A percentile compares a stretch with the other conserved stretches of the same genome.
phyloP scores from a whole-genome alignment of 2,797 vertebrate genomes.

The Gadopsis marmoratus region DNA sequence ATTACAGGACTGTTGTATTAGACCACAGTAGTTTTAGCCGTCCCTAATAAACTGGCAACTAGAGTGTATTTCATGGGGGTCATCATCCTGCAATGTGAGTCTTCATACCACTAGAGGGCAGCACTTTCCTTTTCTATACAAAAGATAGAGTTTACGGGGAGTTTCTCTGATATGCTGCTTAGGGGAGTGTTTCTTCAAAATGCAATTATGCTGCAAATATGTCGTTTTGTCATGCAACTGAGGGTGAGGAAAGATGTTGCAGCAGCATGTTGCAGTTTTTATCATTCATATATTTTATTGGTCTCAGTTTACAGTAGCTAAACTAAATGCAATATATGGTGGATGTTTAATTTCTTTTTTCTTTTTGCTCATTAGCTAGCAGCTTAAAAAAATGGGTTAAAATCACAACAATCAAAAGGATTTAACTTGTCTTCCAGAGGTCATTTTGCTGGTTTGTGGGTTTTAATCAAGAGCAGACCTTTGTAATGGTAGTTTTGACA shows the following conservation, averaged over 20 bases:
- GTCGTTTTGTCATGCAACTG: slow-evolving; percentile 16
- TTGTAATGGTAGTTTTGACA: slow-evolving; percentile 9
- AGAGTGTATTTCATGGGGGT: background rate
- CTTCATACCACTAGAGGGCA: slow-evolving; percentile 67
- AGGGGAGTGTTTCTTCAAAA: background rate
- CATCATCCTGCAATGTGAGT: background rate
- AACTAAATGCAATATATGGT: slow-evolving; percentile 3
- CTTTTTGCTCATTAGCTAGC: background rate
- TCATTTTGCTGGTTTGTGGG: slow-evolving; percentile 9
- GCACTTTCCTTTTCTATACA: slow-evolving; percentile 28
- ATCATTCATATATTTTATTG: background rate
- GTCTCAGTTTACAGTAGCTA: background rate
- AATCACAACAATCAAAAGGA: slow-evolving; percentile 9
- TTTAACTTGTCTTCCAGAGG: background rate
- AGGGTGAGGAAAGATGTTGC: background rate
- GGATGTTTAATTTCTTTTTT: slow-evolving; percentile 4
- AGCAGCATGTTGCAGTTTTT: background rate
- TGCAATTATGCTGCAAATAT: slow-evolving; percentile 5
- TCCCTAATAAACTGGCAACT: background rate
- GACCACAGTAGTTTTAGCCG: background rate
- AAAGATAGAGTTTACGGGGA: background rate
- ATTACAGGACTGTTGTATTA: too few relatives aligned
- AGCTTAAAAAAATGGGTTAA: slow-evolving; percentile 8
- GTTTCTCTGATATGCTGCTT: background rate
- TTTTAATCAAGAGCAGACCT: slow-evolving; percentile 24